Percentiles rank a stretch among this genome's conserved stretches.
phyloP scores from a whole-genome alignment of 2,797 vertebrate species.

The Streptopelia turtur region DNA sequence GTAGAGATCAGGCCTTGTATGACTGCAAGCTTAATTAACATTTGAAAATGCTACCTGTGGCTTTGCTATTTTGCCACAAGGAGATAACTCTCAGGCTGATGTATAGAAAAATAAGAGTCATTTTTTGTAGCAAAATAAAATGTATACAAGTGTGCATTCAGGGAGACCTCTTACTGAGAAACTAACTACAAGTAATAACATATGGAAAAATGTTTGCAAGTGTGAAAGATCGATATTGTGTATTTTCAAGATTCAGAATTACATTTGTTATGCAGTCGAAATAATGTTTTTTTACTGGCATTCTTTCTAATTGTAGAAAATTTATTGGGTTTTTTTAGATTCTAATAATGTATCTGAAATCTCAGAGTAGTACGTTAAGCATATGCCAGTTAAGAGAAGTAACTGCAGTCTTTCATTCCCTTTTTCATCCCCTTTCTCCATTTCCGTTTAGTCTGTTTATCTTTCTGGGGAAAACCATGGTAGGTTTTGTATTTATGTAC shows the following conservation, averaged over 20 bases:
- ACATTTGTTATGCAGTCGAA: neutral
- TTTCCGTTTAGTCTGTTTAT: neutral
- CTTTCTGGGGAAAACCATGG: neutral
- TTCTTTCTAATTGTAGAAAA: neutral
- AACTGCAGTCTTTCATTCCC: neutral
- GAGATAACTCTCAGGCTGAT: neutral
- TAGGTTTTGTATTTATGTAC: neutral
- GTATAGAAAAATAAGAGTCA: neutral
- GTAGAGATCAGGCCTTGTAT: neutral
- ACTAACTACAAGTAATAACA: neutral
- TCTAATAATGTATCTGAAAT: neutral
- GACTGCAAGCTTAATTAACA: rapidly evolving
- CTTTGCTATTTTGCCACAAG: neutral
- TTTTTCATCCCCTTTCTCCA: neutral
- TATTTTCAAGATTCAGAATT: neutral
- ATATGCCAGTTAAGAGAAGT: neutral
- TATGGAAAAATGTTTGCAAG: neutral
- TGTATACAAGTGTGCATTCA: neutral
- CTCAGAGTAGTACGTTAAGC: neutral
- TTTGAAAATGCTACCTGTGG: neutral
- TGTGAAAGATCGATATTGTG: neutral
- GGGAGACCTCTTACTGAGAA: neutral
- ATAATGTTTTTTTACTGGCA: neutral
- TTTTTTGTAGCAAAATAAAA: neutral
- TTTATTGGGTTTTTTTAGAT: neutral